Evolutionary conservation across 2,888 invertebrate species (phyloP).

Genomic region (Nowickia ferox): DNA sequence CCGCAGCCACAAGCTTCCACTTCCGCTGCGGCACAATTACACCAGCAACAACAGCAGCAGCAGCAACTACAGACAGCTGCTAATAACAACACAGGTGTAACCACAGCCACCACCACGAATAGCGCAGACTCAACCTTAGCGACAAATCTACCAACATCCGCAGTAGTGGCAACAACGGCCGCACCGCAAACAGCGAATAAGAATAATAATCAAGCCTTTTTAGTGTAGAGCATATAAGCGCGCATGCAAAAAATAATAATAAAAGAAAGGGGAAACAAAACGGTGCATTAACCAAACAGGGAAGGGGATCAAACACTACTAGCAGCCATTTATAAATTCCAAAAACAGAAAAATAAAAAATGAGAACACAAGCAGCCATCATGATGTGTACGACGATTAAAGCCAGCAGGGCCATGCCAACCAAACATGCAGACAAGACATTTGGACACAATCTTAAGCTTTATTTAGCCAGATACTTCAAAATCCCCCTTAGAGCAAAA

Average conservation of each 20-base stretch:
- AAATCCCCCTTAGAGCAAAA: slow-evolving; percentile 62
- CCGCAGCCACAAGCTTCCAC: slow-evolving; percentile 76
- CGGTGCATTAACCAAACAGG: slow-evolving; percentile 56
- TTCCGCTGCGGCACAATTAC: slow-evolving; percentile 73
- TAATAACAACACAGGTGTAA: slow-evolving; percentile 74
- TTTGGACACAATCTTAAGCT: slow-evolving; percentile 62
- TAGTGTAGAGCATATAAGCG: slow-evolving; percentile 77
- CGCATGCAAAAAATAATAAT: slow-evolving; percentile 7
- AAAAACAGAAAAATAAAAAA: slow-evolving; percentile 24
- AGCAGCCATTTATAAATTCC: slow-evolving; percentile 72
- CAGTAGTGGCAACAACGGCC: slow-evolving; percentile 56
- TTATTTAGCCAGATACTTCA: slow-evolving; percentile 56
- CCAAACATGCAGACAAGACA: slow-evolving; percentile 27
- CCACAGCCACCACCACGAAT: slow-evolving; percentile 66
- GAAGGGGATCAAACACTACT: slow-evolving; percentile 57
- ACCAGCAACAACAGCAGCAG: slow-evolving; percentile 67
- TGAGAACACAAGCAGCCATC: slow-evolving; percentile 52
- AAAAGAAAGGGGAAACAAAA: slow-evolving; percentile 48
- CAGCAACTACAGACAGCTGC: slow-evolving; percentile 62
- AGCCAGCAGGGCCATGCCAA: slow-evolving; percentile 26
- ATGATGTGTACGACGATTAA: slow-evolving; percentile 34
- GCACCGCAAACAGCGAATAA: slow-evolving; percentile 73
- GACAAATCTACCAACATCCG: slow-evolving; percentile 68
- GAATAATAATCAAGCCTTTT: slow-evolving; percentile 81
- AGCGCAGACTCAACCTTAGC: slow-evolving; percentile 58